phyloP scores from a whole-genome alignment of 2,113 vertebrate species.

The Trematomus loennbergii region DNA sequence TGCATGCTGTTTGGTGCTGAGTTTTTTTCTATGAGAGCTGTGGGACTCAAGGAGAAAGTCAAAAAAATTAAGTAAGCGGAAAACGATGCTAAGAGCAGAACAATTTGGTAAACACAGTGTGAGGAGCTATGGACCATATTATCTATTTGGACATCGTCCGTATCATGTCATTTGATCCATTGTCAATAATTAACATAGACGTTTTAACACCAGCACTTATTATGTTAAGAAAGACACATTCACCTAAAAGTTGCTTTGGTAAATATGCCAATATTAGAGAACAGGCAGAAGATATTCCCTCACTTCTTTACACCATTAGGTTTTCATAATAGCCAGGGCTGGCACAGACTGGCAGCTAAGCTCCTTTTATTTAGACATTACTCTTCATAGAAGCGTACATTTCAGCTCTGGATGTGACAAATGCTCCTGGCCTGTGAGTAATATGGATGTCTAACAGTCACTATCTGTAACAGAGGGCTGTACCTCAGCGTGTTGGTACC shows the following conservation, averaged over 20 bases:
- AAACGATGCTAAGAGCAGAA: too few relatives aligned
- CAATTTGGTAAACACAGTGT: too few relatives aligned
- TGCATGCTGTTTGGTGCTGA: not conserved
- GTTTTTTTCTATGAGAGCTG: not conserved
- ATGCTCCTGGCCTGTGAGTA: not conserved
- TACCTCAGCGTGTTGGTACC: not conserved
- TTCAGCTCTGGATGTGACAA: slow-evolving; percentile 10
- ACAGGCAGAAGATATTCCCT: not conserved
- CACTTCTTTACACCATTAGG: not conserved
- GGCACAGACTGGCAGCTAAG: not conserved
- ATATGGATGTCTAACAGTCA: not conserved
- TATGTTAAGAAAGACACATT: too few relatives aligned
- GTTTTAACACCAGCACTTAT: too few relatives aligned
- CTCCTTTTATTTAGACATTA: not conserved
- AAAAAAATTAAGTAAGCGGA: not conserved
- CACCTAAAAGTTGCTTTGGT: not conserved
- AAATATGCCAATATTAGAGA: not conserved
- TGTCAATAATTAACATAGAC: not conserved
- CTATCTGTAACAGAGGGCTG: not conserved
- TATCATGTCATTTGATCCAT: not conserved
- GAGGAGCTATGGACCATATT: too few relatives aligned
- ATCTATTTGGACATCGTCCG: too few relatives aligned
- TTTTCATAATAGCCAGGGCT: not conserved
- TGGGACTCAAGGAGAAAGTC: not conserved
- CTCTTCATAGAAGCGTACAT: not conserved